phyloP scores from a whole-genome alignment of 2,888 invertebrate genomes.

The Cacoxenus indagator region DNA sequence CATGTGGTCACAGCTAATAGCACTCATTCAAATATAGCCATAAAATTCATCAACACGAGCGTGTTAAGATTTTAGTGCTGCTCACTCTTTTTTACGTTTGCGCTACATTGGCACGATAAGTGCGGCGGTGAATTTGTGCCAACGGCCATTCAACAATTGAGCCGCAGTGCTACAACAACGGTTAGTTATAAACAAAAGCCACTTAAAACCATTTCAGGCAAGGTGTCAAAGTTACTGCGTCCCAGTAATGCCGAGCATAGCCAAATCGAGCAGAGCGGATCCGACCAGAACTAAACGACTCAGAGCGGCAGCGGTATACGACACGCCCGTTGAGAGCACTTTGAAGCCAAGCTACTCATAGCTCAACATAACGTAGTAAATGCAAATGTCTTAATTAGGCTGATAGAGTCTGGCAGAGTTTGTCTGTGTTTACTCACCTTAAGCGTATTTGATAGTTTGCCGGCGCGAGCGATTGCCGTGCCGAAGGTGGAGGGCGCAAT shows the following conservation, averaged over 20 bases:
- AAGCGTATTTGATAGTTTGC: constrained; percentile 68
- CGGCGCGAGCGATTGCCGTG: constrained; percentile 69
- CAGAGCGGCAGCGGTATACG: constrained; percentile 16
- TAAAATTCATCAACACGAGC: constrained; percentile 55
- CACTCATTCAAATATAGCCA: constrained; percentile 29
- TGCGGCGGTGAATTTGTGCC: constrained; percentile 12
- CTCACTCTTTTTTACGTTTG: background rate
- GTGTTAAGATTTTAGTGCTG: constrained; percentile 38
- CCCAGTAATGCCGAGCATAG: background rate
- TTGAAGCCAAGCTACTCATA: background rate
- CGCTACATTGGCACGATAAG: background rate
- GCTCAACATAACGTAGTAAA: background rate
- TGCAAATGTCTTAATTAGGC: background rate
- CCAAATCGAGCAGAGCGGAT: too few species aligned
- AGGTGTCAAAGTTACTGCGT: constrained; percentile 53
- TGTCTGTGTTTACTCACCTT: constrained; percentile 65
- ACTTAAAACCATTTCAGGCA: constrained; percentile 39
- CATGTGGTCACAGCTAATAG: background rate
- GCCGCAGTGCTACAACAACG: too few species aligned
- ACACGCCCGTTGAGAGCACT: background rate
- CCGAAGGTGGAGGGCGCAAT: constrained; percentile 71
- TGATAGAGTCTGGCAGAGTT: background rate
- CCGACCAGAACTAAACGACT: too few species aligned
- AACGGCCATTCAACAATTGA: background rate
- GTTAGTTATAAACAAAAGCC: constrained; percentile 4